Evolutionary conservation across 2,797 vertebrate species (phyloP).

Genomic region (Sebastes taczanowskii): DNA sequence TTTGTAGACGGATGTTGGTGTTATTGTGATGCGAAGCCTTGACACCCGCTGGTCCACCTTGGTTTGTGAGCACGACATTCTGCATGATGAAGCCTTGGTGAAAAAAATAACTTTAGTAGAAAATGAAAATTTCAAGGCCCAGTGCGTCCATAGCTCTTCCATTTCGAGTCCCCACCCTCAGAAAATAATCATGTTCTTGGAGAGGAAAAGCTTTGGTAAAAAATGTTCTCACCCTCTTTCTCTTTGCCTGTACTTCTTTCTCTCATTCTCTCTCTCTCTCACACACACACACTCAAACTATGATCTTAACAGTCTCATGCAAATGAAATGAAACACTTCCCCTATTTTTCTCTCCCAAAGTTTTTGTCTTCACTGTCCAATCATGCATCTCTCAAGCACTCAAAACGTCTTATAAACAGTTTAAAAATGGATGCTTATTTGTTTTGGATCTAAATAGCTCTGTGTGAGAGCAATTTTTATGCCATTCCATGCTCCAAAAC

Average conservation of each 20-base stretch:
- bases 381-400: constrained; percentile 18
- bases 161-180: constrained; percentile 25
- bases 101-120: constrained; percentile 31
- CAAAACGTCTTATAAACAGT: neutral
- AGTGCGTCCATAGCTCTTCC: constrained; percentile 42
- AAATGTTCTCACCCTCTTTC: neutral
- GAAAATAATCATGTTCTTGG: constrained; percentile 47
- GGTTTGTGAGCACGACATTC: constrained; percentile 44
- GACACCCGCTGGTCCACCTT: neutral
- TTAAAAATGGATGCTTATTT: constrained; percentile 21
- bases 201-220: constrained; percentile 40
- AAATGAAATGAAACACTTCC: neutral
- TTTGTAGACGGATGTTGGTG: neutral
- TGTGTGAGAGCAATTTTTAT: constrained; percentile 10
- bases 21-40: constrained; percentile 18
- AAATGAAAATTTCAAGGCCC: constrained; percentile 66
- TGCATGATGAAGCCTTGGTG: constrained; percentile 41
- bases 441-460: constrained; percentile 7
- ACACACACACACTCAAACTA: neutral
- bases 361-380: constrained; percentile 6
- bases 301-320: neutral
- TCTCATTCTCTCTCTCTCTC: neutral
- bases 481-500: constrained; percentile 19
- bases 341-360: neutral
- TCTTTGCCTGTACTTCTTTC: neutral